These are phyloP conservation scores for Sturmia bella DNA, from an alignment of 2,888 invertebrate genomes.

Conservation along the genomic window DNA sequence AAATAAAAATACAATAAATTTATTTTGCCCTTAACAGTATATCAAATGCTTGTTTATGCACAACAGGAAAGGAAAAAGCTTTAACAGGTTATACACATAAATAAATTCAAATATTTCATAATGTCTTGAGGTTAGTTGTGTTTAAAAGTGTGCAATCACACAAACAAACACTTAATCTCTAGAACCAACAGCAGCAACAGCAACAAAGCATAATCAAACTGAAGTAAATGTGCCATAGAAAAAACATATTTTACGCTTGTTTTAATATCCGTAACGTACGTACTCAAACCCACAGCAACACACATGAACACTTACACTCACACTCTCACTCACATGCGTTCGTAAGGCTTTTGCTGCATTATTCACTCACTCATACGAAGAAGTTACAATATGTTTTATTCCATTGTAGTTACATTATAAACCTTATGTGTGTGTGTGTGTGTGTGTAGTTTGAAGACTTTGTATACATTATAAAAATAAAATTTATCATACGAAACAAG, in stretches of 20 bases:
- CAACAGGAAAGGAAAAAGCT: neutral
- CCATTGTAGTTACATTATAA: neutral
- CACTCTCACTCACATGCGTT: neutral
- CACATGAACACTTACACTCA: neutral
- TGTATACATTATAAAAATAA: constrained; percentile 12
- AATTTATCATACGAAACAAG: constrained; percentile 31
- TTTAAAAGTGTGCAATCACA: neutral
- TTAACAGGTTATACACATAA: neutral
- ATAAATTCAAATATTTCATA: neutral
- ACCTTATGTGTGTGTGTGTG: neutral
- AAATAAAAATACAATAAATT: constrained; percentile 35
- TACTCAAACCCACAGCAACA: too few relatives aligned
- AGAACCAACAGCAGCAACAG: neutral
- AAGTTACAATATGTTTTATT: neutral
- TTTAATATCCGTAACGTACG: constrained; percentile 22
- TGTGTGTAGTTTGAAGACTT: neutral
- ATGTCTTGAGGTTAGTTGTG: neutral
- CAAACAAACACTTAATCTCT: neutral
- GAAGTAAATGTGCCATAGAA: constrained; percentile 11
- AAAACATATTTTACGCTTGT: constrained; percentile 40
- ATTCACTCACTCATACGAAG: neutral
- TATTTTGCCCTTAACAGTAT: constrained; percentile 4
- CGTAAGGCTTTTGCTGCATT: neutral
- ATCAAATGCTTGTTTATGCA: neutral
- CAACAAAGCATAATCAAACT: constrained; percentile 8